Evolutionary conservation across 1,140 invertebrate genomes (phyloP).

Genomic region (Sesamia nonagrioides): DNA sequence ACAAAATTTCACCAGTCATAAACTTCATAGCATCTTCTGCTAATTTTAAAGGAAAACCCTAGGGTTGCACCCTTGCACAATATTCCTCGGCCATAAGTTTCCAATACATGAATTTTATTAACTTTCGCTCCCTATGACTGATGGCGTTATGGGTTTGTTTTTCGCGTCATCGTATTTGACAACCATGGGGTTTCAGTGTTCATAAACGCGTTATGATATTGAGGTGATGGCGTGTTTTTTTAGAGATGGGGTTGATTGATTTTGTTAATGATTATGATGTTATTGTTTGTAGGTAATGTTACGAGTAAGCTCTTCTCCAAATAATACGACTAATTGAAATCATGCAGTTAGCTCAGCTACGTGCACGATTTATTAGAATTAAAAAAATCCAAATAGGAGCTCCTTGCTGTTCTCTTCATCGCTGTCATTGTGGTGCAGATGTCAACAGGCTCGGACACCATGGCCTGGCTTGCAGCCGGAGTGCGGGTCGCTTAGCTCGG

Average conservation of each 20-base stretch:
- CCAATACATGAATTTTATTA: conserved; percentile 88
- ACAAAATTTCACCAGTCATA: conserved; percentile 50
- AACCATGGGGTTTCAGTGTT: conserved; percentile 64
- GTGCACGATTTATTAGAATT: too few species aligned
- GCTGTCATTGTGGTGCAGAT: too few species aligned
- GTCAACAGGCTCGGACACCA: too few species aligned
- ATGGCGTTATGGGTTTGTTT: conserved; percentile 83
- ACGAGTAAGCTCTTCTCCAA: too few species aligned
- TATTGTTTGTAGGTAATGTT: neutral
- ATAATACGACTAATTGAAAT: too few species aligned
- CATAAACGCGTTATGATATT: conserved; percentile 66
- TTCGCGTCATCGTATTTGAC: conserved; percentile 81
- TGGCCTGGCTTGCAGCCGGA: too few species aligned
- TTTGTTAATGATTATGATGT: neutral
- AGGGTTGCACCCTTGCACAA: conserved; percentile 82
- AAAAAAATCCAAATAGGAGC: too few species aligned
- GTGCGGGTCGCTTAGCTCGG: too few species aligned
- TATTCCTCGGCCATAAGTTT: conserved; percentile 85
- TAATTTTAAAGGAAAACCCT: conserved; percentile 69
- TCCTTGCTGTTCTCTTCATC: too few species aligned
- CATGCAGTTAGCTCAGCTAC: too few species aligned
- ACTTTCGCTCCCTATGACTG: conserved; percentile 78
- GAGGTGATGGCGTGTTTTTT: conserved; percentile 43
- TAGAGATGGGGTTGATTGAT: conserved; percentile 14
- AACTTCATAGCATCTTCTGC: conserved; percentile 44